These are phyloP conservation scores for Picathartes gymnocephalus DNA, from an alignment of 2,113 vertebrate genomes.

Conservation along the genomic window DNA sequence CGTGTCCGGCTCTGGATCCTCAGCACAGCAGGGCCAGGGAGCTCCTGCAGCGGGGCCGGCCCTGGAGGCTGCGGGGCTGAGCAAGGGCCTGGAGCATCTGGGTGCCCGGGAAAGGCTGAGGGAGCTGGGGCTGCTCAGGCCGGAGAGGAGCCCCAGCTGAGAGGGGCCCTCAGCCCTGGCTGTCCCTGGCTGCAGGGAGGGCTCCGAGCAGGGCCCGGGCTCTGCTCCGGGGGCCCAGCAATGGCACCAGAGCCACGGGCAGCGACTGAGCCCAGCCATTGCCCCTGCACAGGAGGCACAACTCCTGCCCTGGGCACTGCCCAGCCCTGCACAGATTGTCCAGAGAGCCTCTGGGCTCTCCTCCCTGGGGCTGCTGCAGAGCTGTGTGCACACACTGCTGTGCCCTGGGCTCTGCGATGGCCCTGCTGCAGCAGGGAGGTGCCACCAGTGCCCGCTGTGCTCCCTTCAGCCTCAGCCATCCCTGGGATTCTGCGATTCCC, in stretches of 20 bases:
- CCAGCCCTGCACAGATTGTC: not conserved
- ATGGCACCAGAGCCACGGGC: not conserved
- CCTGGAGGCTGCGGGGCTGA: not conserved
- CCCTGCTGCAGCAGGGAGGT: not conserved
- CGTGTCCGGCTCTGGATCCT: too few species aligned
- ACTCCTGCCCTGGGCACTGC: not conserved
- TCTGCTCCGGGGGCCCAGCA: not conserved
- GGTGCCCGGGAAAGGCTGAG: not conserved
- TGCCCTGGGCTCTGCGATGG: not conserved
- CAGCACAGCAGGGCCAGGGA: not conserved
- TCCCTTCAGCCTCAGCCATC: fast-evolving
- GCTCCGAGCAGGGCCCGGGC: not conserved
- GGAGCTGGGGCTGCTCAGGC: not conserved
- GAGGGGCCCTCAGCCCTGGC: not conserved
- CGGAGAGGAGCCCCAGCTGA: not conserved
- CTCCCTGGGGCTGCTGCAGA: not conserved
- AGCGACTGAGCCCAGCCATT: not conserved
- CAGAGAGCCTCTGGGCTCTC: not conserved
- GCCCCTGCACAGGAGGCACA: not conserved
- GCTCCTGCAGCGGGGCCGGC: not conserved
- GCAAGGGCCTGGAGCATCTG: not conserved
- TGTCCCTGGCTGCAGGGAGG: not conserved
- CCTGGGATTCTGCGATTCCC: not conserved
- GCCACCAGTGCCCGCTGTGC: fast-evolving
- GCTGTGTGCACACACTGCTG: not conserved